These are phyloP conservation scores for Galerucella nymphaeae DNA, from an alignment of 2,888 invertebrate species.

Conservation along the genomic window DNA sequence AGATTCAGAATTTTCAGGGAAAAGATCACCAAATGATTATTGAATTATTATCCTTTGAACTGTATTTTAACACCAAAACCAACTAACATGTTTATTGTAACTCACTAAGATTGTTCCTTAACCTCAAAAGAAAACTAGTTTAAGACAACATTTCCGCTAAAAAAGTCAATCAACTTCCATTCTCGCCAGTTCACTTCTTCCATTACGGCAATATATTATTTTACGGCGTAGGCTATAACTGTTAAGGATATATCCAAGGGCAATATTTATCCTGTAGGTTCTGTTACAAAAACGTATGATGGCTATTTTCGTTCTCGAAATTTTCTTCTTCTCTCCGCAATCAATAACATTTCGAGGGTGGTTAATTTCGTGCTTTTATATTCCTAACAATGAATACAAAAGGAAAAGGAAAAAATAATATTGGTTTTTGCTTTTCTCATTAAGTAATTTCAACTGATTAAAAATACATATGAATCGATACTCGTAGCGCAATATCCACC, in stretches of 20 bases:
- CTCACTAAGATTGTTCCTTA: neutral
- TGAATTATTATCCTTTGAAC: no score
- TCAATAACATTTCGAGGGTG: constrained; percentile 28
- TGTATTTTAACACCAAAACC: no score
- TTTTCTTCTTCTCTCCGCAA: constrained; percentile 40
- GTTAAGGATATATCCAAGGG: constrained; percentile 45
- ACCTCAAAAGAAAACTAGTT: neutral
- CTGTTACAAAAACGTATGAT: constrained; percentile 41
- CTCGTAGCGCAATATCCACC: no score
- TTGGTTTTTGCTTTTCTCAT: no score
- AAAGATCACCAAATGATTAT: no score
- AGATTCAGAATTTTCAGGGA: no score
- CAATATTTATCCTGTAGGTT: constrained; percentile 42
- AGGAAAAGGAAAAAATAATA: no score
- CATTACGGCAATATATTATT: constrained; percentile 41
- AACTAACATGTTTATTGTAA: no score
- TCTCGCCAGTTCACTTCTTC: constrained; percentile 7
- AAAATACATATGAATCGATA: no score
- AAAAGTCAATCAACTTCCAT: neutral
- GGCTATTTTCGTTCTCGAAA: constrained; percentile 42
- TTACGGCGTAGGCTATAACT: constrained; percentile 37
- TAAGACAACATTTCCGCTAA: neutral
- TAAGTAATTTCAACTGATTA: no score
- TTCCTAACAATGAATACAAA: no score
- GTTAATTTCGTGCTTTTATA: no score